Base-by-base conservation (phyloP, 1,140 invertebrate genomes). In the Aleiodes sp. region DNA sequence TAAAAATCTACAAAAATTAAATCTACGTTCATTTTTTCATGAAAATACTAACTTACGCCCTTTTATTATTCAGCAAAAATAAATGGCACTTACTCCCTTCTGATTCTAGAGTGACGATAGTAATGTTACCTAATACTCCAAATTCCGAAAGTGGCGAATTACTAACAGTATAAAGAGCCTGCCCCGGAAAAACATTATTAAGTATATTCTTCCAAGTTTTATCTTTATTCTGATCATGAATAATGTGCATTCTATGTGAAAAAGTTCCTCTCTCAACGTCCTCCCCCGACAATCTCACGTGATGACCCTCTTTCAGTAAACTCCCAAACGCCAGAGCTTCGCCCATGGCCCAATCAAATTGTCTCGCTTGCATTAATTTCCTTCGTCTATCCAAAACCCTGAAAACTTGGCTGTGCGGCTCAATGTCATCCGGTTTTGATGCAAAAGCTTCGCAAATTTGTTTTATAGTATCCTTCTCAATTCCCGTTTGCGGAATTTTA, bases 191-290 rank as follows among this genome's bases (percentile, higher is more conserved):
- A 9, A 94, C 76, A 73, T 91, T 87, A 70, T 90, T 89, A 2
- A 95, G 77, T 10, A 92, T 89, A 67, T 80, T 82, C 39, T 77
- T 80, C n/a, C 80, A 90, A 16, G 88, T 89, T 70, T 92, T 92
- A 76, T 94, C 92, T 14, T 87, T 88, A 37, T 87, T 90, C 80
- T 97, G 94, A 84, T 96, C 92, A 78, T 95, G 94, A 14, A 95
- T 84, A 26, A 96, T 92, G 83, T 94, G 93, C 83, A 96, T 94
- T n/a, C 88, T 90, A 70, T 90, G 88, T 0, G 88, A 88, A 87
- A 96, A 96, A 10, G 94, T 96, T 31, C 95, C 95, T 74, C 95
- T 87, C 79, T 96, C 94, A 0, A 95, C 93, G 80, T 97, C 95
- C 80, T 97, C 92, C 1, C 96, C 95, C 72, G 92, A 93, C 0